Percentiles rank a stretch among this genome's conserved stretches.
Evolutionary conservation across 1,140 invertebrate species (phyloP).

Genomic region (Drosophila paulistorum): DNA sequence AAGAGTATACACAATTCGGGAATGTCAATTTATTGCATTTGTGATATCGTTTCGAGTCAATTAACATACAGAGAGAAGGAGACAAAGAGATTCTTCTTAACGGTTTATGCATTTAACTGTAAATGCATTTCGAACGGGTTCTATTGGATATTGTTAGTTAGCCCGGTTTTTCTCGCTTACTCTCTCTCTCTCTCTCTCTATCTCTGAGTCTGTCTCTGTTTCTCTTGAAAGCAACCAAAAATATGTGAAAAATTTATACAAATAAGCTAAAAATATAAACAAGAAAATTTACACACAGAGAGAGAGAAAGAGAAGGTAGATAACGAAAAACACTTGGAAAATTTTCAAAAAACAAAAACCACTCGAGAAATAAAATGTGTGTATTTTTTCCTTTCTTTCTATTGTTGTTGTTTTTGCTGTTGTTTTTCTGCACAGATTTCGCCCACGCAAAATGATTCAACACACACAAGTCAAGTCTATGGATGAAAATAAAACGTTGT

Average conservation of each 20-base stretch:
- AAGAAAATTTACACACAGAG: constrained; percentile 9
- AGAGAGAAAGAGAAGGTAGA: constrained; percentile 32
- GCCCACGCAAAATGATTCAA: constrained; percentile 52
- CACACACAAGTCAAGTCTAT: constrained; percentile 30
- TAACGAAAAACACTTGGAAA: constrained; percentile 12
- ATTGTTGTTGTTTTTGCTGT: constrained; percentile 12
- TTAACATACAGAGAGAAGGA: constrained; percentile 30
- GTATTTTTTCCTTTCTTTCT: background rate
- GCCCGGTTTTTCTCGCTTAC: background rate
- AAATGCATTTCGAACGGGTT: constrained; percentile 26
- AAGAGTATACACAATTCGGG: background rate
- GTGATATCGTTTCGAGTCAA: constrained; percentile 4
- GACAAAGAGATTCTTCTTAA: constrained; percentile 42
- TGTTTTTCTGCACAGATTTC: constrained; percentile 60
- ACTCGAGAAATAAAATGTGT: constrained; percentile 35
- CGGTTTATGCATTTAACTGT: constrained; percentile 40
- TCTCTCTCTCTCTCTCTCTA: background rate
- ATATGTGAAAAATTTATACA: constrained; percentile 39
- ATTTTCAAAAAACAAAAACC: constrained; percentile 43
- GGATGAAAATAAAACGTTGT: constrained; percentile 43
- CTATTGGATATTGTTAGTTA: constrained; percentile 5
- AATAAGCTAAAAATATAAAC: constrained; percentile 34
- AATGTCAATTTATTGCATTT: background rate
- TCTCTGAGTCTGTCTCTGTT: background rate
- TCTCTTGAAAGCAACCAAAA: constrained; percentile 10